A percentile compares a stretch with the other conserved stretches of the same genome.
Evolutionary conservation across 2,113 vertebrate species (phyloP).

Genomic region (Sterrhoptilus dennistouni): DNA sequence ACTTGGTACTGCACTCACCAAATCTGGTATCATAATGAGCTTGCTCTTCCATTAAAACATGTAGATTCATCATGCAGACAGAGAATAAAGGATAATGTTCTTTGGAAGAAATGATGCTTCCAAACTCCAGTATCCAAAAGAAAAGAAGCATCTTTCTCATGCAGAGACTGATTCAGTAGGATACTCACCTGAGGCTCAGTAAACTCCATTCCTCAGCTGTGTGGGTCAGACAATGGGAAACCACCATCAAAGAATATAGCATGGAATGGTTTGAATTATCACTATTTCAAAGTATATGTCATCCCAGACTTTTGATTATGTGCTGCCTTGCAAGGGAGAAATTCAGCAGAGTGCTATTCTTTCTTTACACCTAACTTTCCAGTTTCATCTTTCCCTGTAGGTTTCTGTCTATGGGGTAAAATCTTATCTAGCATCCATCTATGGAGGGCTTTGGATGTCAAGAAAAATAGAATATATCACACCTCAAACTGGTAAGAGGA

Average conservation of each 20-base stretch:
- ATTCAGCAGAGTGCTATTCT: not conserved
- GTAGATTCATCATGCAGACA: not conserved
- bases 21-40: not conserved
- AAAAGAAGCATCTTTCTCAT: not conserved
- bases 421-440: not conserved
- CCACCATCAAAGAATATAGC: not conserved
- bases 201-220: not conserved
- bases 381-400: not conserved
- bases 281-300: not conserved
- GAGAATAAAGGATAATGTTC: not conserved
- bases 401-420: not conserved
- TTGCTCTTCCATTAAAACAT: not conserved
- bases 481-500: not conserved
- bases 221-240: not conserved
- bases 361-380: not conserved
- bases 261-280: not conserved
- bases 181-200: not conserved
- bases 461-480: not conserved
- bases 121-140: not conserved
- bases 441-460: not conserved
- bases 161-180: not conserved
- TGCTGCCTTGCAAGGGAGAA: not conserved
- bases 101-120: not conserved
- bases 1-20: not conserved
- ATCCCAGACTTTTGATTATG: not conserved